These are phyloP conservation scores for Sitta carolinensis DNA, from an alignment of 2,797 vertebrate species.

Conservation along the genomic window DNA sequence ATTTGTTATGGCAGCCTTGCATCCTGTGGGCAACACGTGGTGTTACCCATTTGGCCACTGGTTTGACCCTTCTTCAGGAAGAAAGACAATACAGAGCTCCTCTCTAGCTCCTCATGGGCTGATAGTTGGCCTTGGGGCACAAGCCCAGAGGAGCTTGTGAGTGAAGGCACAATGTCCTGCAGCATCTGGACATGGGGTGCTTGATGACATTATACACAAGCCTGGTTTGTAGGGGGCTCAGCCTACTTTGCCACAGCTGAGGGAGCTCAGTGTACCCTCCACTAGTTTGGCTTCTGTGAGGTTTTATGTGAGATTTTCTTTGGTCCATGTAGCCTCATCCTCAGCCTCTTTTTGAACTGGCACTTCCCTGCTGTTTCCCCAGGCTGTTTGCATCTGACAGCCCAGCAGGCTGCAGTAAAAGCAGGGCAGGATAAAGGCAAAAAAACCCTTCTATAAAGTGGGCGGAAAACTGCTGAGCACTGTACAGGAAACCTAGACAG, in stretches of 20 bases:
- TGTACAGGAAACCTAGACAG: not conserved
- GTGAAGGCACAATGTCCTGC: not conserved
- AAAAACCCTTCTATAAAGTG: rapidly evolving
- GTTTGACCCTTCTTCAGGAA: not conserved
- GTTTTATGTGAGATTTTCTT: not conserved
- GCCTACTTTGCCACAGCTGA: not conserved
- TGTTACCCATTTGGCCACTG: not conserved
- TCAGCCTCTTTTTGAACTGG: not conserved
- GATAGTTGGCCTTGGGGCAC: not conserved
- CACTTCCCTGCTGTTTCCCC: not conserved
- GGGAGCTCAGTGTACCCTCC: not conserved
- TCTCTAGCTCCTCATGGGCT: not conserved
- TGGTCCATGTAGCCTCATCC: not conserved
- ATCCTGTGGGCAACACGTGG: not conserved
- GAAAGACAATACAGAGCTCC: not conserved
- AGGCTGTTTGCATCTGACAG: not conserved
- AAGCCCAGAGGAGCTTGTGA: not conserved
- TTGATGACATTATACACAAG: not conserved
- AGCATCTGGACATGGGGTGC: rapidly evolving
- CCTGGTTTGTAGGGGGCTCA: not conserved
- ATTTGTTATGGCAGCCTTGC: not conserved
- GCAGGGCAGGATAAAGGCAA: not conserved
- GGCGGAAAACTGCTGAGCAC: not conserved
- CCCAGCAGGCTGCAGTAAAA: not conserved
- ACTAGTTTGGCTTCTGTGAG: not conserved